Percentiles rank a stretch among this genome's conserved stretches.
Evolutionary conservation across 2,113 vertebrate genomes (phyloP).

Genomic region (Sturnus vulgaris): DNA sequence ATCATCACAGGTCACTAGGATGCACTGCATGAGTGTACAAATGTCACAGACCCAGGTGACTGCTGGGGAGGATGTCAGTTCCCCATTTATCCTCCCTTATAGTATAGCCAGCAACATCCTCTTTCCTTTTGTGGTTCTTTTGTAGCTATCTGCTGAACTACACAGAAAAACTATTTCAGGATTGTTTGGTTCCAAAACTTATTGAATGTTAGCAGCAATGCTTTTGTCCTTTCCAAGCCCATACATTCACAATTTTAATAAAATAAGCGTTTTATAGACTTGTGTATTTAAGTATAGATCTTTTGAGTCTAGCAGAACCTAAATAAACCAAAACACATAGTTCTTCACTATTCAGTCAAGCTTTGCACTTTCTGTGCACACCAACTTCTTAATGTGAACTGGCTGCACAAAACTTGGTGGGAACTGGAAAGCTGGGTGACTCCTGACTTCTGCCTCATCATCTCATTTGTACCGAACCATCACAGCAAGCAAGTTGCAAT

Average conservation of each 20-base stretch:
- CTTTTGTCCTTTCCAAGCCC: neutral
- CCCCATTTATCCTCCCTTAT: neutral
- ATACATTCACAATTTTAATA: neutral
- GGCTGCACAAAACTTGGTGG: neutral
- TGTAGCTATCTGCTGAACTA: neutral
- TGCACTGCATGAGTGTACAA: fast-evolving
- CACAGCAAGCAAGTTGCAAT: neutral
- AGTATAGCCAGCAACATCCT: neutral
- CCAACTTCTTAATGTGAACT: neutral
- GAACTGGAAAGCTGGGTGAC: neutral
- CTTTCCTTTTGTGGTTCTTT: neutral
- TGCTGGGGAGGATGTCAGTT: neutral
- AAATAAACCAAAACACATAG: neutral
- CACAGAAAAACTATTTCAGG: neutral
- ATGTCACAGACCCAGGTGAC: fast-evolving
- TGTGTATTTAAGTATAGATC: neutral
- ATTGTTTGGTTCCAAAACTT: neutral
- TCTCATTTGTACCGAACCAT: neutral
- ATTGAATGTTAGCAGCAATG: neutral
- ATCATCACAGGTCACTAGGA: neutral
- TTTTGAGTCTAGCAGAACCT: neutral
- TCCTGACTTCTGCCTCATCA: neutral
- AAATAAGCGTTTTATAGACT: neutral
- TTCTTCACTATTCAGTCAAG: neutral
- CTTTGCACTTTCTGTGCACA: neutral